Percentiles rank a stretch among this genome's conserved stretches.
phyloP scores from a whole-genome alignment of 2,888 invertebrate species.

The Rhorus exstirpatorius region DNA sequence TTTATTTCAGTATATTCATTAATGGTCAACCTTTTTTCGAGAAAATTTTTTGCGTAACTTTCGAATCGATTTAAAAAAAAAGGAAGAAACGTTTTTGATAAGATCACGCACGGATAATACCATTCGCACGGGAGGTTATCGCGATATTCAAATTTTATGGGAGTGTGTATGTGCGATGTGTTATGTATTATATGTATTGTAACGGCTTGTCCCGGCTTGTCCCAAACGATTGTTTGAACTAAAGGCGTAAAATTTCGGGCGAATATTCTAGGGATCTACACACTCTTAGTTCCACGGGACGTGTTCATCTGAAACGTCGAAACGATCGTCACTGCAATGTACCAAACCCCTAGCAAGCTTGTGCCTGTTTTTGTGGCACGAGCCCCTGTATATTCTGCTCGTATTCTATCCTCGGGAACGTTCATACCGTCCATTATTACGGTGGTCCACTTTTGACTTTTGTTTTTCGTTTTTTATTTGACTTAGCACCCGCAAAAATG shows the following conservation, averaged over 20 bases:
- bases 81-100: conserved; percentile 26
- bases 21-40: not conserved
- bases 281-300: conserved; percentile 20
- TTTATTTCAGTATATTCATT: not conserved
- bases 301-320: not conserved
- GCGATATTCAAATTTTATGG: conserved; percentile 47
- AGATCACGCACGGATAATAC: conserved; percentile 23
- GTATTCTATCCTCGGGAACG: not conserved
- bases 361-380: not conserved
- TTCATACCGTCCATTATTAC: conserved; percentile 11
- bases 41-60: not conserved
- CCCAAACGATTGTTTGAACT: conserved; percentile 19
- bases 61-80: conserved; percentile 13
- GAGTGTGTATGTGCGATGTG: conserved; percentile 6
- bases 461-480: conserved; percentile 18
- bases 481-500: conserved; percentile 12
- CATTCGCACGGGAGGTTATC: conserved; percentile 45
- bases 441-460: conserved; percentile 6
- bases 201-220: conserved; percentile 25
- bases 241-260: conserved; percentile 24
- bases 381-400: not conserved
- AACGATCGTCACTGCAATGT: conserved; percentile 36
- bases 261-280: conserved; percentile 8
- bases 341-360: conserved; percentile 27
- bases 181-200: conserved; percentile 8